Base-by-base conservation (phyloP, 2,888 invertebrate species). In the Drosophila buzzatii region DNA sequence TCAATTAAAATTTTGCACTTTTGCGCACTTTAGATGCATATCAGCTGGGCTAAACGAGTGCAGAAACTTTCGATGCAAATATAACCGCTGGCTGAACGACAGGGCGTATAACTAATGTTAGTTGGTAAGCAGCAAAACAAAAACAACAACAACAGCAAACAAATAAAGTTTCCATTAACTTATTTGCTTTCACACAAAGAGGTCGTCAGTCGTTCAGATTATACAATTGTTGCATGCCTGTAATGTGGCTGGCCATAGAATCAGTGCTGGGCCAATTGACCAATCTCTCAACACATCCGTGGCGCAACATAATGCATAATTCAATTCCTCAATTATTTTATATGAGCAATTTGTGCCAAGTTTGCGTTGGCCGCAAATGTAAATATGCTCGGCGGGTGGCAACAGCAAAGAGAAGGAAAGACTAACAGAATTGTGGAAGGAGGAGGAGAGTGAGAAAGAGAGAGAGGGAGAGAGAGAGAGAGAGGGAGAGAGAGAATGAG, bases 21-120 rank as follows among this genome's bases (percentile, higher is more conserved):
- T 33, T 53, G 62, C 58, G 65, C 73, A 64, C 65, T 75, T 70
- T 2, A 61, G 37, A 51, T 47, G 45, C 63, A 62, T 51, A 51
- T 41, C 41, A 41, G 2, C 12, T 27, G 18, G 27, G n/a, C 44
- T 62, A 37, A 23, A 9, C 45, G 9, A 20, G n/a, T n/a, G 18
- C 37, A 23, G 20, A 45, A 8, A 66, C 57, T 70, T 64, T 4
- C 33, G n/a, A 35, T 39, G 41, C 56, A n/a, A 33, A 16, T 18
- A 61, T 47, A 41, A 35, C 41, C 45, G 12, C 14, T 7, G 27
- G 12, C 39, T 56, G 20, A 27, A 27, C 52, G 33, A 64, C 67
- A 44, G 57, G 75, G 67, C 80, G 75, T 77, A 73, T 70, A 73
- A 72, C 75, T 75, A 69, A 79, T 75, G 31, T 64, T 42, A 53